phyloP scores from a whole-genome alignment of 2,888 invertebrate species.

The Crioceris asparagi region DNA sequence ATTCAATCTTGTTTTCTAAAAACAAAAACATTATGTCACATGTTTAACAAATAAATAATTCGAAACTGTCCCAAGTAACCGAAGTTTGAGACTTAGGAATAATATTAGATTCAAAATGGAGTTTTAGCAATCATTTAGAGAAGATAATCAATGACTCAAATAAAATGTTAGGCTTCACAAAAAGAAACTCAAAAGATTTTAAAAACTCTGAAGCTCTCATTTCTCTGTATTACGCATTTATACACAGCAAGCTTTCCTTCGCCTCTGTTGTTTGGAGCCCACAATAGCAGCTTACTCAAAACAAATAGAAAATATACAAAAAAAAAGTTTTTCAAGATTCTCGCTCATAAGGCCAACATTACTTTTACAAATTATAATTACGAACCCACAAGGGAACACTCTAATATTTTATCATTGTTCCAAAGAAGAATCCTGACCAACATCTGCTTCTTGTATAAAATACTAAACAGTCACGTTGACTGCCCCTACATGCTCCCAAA shows the following conservation, averaged over 20 bases:
- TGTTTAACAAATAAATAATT: constrained; percentile 1
- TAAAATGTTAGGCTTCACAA: background rate
- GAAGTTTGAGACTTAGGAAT: background rate
- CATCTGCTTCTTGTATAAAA: too few species aligned
- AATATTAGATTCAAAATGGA: background rate
- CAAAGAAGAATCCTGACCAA: background rate
- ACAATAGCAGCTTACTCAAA: background rate
- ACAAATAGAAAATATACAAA: background rate
- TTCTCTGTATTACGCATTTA: background rate
- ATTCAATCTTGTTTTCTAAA: background rate
- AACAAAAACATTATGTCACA: background rate
- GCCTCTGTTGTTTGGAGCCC: background rate
- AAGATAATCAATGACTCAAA: background rate
- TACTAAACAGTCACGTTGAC: too few species aligned
- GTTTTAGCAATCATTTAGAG: background rate
- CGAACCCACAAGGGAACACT: background rate
- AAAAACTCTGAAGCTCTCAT: background rate
- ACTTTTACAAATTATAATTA: too few species aligned
- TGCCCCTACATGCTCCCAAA: too few species aligned
- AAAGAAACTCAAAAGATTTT: background rate
- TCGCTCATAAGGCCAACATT: background rate
- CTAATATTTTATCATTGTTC: background rate
- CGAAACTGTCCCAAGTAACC: background rate
- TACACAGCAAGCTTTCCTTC: background rate
- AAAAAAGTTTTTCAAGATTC: background rate